phyloP scores from a whole-genome alignment of 1,140 invertebrate species.

The Ceratina australensis region DNA sequence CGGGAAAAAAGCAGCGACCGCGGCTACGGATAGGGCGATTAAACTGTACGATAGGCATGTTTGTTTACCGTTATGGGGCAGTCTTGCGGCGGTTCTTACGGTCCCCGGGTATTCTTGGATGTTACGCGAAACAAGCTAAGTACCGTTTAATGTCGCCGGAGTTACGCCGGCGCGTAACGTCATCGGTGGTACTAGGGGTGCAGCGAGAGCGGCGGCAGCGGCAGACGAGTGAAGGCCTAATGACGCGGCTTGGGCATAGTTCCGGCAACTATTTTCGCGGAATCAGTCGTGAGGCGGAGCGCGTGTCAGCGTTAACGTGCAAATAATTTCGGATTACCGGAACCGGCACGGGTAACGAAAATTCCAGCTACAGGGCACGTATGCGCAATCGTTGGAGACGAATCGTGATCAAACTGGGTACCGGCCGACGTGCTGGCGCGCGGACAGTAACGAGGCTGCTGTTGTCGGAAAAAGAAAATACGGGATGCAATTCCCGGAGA shows the following conservation, averaged over 20 bases:
- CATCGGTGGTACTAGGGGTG: no score
- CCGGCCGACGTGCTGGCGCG: slow-evolving; percentile 8
- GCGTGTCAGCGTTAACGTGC: slow-evolving; percentile 45
- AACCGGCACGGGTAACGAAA: slow-evolving; percentile 6
- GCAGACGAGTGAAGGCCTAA: not conserved
- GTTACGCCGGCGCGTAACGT: not conserved
- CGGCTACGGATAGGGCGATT: slow-evolving; percentile 4
- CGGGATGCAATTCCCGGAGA: slow-evolving; percentile 37
- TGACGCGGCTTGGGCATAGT: slow-evolving; percentile 30
- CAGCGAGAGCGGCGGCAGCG: not conserved
- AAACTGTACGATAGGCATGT: slow-evolving; percentile 15
- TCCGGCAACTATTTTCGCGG: slow-evolving; percentile 48
- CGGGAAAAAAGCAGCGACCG: not conserved
- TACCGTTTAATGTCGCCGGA: slow-evolving; percentile 46
- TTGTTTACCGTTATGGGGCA: slow-evolving; percentile 37
- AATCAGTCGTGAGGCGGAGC: slow-evolving; percentile 12
- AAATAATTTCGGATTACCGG: slow-evolving; percentile 56
- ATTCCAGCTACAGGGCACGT: slow-evolving; percentile 50
- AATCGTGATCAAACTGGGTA: slow-evolving; percentile 56
- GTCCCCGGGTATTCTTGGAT: not conserved
- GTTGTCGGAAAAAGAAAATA: slow-evolving; percentile 41
- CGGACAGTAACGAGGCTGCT: slow-evolving; percentile 37
- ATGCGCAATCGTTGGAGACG: slow-evolving; percentile 43
- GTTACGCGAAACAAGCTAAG: slow-evolving; percentile 23
- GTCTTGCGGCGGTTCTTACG: not conserved